Conservation (phyloP, 2,888 invertebrate species). For the Harpalus rufipes region DNA sequence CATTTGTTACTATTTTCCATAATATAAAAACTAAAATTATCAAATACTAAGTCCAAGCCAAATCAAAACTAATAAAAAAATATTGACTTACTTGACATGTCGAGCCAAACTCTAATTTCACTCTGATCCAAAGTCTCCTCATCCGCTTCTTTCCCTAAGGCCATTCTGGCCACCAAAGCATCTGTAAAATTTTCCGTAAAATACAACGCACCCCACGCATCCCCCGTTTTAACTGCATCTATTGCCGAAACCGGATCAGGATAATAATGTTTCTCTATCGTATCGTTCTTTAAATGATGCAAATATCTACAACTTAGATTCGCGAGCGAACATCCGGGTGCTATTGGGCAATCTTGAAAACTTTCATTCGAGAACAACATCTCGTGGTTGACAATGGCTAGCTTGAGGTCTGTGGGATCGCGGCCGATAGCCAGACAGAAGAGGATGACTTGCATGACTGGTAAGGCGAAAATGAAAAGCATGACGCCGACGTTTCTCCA, state of each 20-base stretch:
- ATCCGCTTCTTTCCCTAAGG: constrained; percentile 89
- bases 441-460: constrained; percentile 95
- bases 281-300: constrained; percentile 84
- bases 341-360: constrained; percentile 77
- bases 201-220: constrained; percentile 93
- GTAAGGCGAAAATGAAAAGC: constrained; percentile 95
- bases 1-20: too few relatives aligned
- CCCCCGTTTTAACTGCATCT: constrained; percentile 85
- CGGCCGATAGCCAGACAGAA: constrained; percentile 95
- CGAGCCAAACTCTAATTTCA: constrained; percentile 93
- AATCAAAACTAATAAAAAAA: background rate
- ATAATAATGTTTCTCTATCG: constrained; percentile 86
- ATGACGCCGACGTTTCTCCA: constrained; percentile 96
- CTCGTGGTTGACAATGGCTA: constrained; percentile 89
- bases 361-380: constrained; percentile 75
- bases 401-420: constrained; percentile 89
- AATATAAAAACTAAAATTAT: too few relatives aligned
- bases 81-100: constrained; percentile 88
- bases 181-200: constrained; percentile 95
- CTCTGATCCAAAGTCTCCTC: constrained; percentile 92
- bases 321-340: constrained; percentile 84
- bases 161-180: constrained; percentile 89
- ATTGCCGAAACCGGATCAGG: constrained; percentile 83
- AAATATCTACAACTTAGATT: constrained; percentile 90
- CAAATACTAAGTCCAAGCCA: background rate